These are phyloP conservation scores for Pedicia rivosa DNA, from an alignment of 2,888 invertebrate species.

Conservation along the genomic window DNA sequence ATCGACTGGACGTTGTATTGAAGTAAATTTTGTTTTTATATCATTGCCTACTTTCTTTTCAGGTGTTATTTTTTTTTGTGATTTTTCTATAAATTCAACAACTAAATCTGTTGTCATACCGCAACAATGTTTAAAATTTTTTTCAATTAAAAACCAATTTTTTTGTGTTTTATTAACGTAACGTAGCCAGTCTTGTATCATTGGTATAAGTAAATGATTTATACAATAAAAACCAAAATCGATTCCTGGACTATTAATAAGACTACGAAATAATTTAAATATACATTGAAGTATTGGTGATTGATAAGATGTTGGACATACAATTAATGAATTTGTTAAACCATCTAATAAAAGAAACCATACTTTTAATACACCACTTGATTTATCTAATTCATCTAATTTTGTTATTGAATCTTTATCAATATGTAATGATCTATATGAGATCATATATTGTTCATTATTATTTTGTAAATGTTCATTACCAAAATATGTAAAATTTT, in stretches of 20 bases:
- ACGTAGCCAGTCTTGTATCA: slow-evolving; percentile 85
- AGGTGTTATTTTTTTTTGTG: slow-evolving; percentile 40
- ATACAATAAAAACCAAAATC: slow-evolving; percentile 84
- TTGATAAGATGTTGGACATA: slow-evolving; percentile 78
- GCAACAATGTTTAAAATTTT: slow-evolving; percentile 89
- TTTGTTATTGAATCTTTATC: slow-evolving; percentile 32
- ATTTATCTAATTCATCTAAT: slow-evolving; percentile 47
- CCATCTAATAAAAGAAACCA: slow-evolving; percentile 85
- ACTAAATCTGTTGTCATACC: slow-evolving; percentile 84
- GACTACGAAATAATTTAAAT: slow-evolving; percentile 65
- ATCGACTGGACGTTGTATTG: slow-evolving; percentile 27
- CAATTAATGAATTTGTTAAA: slow-evolving; percentile 60
- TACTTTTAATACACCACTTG: slow-evolving; percentile 72
- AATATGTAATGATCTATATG: slow-evolving; percentile 29
- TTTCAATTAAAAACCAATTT: slow-evolving; percentile 60
- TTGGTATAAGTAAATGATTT: slow-evolving; percentile 79
- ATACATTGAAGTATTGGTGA: slow-evolving; percentile 74
- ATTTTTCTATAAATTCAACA: slow-evolving; percentile 66
- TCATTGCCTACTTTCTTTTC: slow-evolving; percentile 12
- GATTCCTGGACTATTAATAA: slow-evolving; percentile 66
- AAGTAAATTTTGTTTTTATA: slow-evolving; percentile 15
- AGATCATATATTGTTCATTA: slow-evolving; percentile 44
- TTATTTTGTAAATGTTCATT: slow-evolving; percentile 42
- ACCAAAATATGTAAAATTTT: slow-evolving; percentile 52
- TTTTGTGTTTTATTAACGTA: slow-evolving; percentile 53